Percentiles rank a stretch among this genome's conserved stretches.
These are phyloP conservation scores for Sapajus apella DNA, from an alignment of 2,113 vertebrate genomes.

Conservation along the genomic window DNA sequence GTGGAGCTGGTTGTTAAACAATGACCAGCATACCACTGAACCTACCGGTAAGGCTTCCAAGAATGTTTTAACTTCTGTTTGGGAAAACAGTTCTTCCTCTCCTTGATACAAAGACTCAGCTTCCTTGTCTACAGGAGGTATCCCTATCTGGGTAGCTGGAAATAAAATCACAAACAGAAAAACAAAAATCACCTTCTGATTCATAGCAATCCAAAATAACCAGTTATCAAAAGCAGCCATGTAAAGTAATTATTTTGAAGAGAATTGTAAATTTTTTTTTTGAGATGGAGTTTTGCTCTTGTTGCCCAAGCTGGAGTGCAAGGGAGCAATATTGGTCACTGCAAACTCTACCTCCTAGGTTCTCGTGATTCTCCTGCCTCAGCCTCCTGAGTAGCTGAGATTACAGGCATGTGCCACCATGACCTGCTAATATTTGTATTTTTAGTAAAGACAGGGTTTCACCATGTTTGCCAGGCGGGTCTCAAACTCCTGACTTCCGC, in stretches of 20 bases:
- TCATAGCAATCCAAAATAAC: not conserved
- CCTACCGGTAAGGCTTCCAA: not conserved
- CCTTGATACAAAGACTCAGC: not conserved
- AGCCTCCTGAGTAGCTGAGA: no score
- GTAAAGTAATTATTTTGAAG: not conserved
- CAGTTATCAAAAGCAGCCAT: not conserved
- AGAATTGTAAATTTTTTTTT: not conserved
- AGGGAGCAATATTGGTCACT: no score
- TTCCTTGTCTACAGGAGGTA: not conserved
- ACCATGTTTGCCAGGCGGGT: no score
- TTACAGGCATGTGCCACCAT: no score
- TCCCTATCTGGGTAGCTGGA: not conserved
- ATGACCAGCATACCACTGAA: not conserved
- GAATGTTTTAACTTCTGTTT: fast-evolving
- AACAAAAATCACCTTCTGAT: not conserved
- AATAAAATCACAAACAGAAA: not conserved
- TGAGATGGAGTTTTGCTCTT: no score
- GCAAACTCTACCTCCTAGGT: no score
- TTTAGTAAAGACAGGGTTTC: no score
- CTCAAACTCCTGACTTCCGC: no score
- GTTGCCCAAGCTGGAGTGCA: no score
- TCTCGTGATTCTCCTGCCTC: no score
- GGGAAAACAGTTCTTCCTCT: not conserved
- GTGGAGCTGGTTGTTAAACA: not conserved
- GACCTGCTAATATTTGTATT: no score